phyloP scores from a whole-genome alignment of 2,888 invertebrate species.

The Tupiocoris notatus region DNA sequence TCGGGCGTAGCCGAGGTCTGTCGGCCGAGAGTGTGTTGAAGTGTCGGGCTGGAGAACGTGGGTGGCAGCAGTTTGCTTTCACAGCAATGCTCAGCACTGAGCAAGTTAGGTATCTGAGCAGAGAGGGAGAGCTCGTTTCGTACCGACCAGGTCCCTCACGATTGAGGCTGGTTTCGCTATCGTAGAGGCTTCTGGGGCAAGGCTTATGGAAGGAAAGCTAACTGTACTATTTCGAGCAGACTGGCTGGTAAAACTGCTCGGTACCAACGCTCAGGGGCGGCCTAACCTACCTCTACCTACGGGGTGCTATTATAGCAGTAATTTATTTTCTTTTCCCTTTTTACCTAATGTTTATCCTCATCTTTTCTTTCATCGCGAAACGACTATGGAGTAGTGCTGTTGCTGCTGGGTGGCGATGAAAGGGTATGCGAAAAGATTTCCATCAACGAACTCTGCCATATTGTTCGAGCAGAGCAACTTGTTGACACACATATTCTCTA shows the following conservation, averaged over 20 bases:
- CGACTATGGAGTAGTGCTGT: too few species aligned
- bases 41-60: background rate
- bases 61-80: background rate
- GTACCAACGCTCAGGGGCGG: background rate
- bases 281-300: background rate
- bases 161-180: background rate
- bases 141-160: background rate
- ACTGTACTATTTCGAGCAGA: background rate
- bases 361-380: too few species aligned
- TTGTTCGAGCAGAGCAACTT: too few species aligned
- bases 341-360: too few species aligned
- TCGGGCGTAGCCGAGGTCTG: background rate
- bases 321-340: background rate
- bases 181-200: background rate
- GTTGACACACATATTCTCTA: background rate
- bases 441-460: too few species aligned
- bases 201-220: background rate
- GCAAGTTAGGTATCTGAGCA: background rate
- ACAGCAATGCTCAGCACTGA: background rate
- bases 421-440: too few species aligned
- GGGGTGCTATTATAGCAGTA: background rate
- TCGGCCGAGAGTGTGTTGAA: background rate
- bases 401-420: too few species aligned
- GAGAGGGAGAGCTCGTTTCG: too few species aligned
- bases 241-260: background rate